Base-by-base conservation (phyloP, 2,113 vertebrate genomes). In the Neomonachus schauinslandi region DNA sequence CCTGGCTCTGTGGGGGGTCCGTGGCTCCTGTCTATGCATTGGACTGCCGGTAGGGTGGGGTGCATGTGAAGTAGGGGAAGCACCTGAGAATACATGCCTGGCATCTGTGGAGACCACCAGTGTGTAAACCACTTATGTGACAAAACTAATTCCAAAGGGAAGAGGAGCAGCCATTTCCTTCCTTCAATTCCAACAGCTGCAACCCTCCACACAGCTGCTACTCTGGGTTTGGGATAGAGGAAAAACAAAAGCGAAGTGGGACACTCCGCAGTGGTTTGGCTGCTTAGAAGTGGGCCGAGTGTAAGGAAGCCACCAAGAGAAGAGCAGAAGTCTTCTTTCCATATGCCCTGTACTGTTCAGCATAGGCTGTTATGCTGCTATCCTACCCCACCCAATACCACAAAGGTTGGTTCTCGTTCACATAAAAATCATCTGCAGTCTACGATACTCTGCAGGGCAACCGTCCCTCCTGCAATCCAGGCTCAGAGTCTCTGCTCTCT, bases 31-130 rank as follows among this genome's bases (percentile, higher is more conserved):
- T 22, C 18, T 36, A n/a, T 11, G 39, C 1, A 1, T 36, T 77
- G 49, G 51, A 72, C 91, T 55, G 12, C 19, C 28, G 9, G 2
- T 69, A 3, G 67, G 12, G 22, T 16, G 1, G 39, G 10, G 26
- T 76, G 2, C 61, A 11, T 26, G 55, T 21, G 28, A 33, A 82
- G 61, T 26, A 14, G 19, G 14, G 51, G 46, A 57, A 95, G 42
- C 91, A 84, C 84, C 81, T 96, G 80, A 65, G n/a, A 94, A 85
- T 59, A 95, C 33, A 87, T 6, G 53, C 39, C 55, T 89, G 83
- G 71, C 22, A 61, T 85, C 65, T 77, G 57, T 82, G 33, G 74
- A 96, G 96, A 94, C 79, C 89, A 71, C 72, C 42, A 82, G 24
- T n/a, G 42, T 89, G 87, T 22, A 72, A 83, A 82, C 46, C 53